A percentile compares a stretch with the other conserved stretches of the same genome.
Conservation (phyloP, 2,113 vertebrate genomes). For the Oostethus manadensis region DNA sequence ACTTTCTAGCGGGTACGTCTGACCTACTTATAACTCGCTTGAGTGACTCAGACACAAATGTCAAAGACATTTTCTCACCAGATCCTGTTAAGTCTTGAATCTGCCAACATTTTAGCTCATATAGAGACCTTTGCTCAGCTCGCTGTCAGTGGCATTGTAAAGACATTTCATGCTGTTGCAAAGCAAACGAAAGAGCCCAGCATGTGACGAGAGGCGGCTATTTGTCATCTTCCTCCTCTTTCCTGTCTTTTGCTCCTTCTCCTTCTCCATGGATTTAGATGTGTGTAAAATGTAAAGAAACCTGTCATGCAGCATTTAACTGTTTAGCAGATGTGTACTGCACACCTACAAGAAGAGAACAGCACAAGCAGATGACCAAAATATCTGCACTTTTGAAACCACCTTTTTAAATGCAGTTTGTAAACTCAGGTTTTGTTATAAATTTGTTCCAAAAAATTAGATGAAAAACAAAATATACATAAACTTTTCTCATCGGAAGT, state of each 20-base stretch:
- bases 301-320: background rate
- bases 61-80: slow-evolving; percentile 36
- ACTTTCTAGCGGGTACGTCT: slow-evolving; percentile 16
- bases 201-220: slow-evolving; percentile 32
- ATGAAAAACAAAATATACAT: too few relatives aligned
- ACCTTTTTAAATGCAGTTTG: background rate
- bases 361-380: background rate
- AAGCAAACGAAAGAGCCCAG: slow-evolving; percentile 37
- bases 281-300: background rate
- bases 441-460: too few relatives aligned
- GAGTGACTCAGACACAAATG: background rate
- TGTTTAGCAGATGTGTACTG: background rate
- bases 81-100: slow-evolving; percentile 28
- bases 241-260: slow-evolving; percentile 40
- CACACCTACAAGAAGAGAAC: background rate
- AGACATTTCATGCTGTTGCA: slow-evolving; percentile 58
- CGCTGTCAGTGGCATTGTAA: slow-evolving; percentile 44
- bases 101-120: slow-evolving; percentile 34
- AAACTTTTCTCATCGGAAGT: too few relatives aligned
- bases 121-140: slow-evolving; percentile 16
- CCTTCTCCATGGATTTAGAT: slow-evolving; percentile 4
- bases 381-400: background rate
- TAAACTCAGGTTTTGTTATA: too few relatives aligned
- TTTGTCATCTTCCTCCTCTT: slow-evolving; percentile 35
- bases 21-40: slow-evolving; percentile 49